Evolutionary conservation across 2,797 vertebrate genomes (phyloP).

Genomic region (Manis crassicaudata): DNA sequence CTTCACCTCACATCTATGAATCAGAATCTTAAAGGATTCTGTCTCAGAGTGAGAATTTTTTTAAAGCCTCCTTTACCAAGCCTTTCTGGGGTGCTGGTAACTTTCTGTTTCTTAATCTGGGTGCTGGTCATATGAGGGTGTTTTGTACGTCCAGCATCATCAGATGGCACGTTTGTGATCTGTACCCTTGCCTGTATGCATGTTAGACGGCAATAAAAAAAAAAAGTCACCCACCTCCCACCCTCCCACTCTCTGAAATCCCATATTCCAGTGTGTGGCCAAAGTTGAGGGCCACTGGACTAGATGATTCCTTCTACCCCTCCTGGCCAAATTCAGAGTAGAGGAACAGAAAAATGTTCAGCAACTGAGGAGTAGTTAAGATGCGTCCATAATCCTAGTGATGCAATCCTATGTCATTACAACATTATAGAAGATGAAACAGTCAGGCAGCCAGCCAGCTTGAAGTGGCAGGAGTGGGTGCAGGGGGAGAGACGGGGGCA

Average conservation of each 20-base stretch:
- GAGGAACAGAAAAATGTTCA: neutral
- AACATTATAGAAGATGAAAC: neutral
- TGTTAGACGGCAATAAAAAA: neutral
- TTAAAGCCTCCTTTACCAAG: neutral
- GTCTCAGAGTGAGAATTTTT: neutral
- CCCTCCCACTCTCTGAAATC: neutral
- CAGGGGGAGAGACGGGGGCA: fast-evolving
- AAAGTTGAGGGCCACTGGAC: neutral
- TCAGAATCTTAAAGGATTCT: neutral
- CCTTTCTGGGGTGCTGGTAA: neutral
- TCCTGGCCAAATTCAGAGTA: neutral
- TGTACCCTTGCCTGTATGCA: neutral
- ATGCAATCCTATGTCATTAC: neutral
- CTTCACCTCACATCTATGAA: neutral
- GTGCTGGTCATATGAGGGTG: neutral
- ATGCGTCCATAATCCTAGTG: neutral
- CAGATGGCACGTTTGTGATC: neutral
- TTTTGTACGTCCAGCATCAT: neutral
- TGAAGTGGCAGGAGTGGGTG: neutral
- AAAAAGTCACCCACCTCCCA: neutral
- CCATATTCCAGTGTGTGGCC: neutral
- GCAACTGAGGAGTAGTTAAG: neutral
- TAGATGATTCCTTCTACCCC: neutral
- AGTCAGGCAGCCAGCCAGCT: neutral
- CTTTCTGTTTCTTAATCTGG: neutral